Base-by-base conservation (phyloP, 1,140 invertebrate genomes). In the Charaxes varanes region DNA sequence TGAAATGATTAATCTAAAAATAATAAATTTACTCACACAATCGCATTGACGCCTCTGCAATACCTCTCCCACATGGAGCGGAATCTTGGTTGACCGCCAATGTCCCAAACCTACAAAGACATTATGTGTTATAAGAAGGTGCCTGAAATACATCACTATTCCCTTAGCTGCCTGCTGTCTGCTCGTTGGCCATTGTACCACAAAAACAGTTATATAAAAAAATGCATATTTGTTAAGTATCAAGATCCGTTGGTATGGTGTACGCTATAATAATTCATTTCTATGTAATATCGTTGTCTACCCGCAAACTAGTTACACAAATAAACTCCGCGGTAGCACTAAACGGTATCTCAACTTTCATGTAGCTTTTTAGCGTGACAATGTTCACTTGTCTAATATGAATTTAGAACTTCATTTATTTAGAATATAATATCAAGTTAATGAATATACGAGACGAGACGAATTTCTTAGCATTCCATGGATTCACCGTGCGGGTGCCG, bases 31-130 rank as follows among this genome's bases (percentile, higher is more conserved):
- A 89, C 92, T 90, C 88, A 99, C 90, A 99, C 97, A 86, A 99
- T 99, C 47, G 98, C 98, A 87, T 99, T 99, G 0, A 99, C 98
- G 13, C 98, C 98, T 84, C 98, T 90, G 80, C 97, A 99, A 72
- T 99, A 99, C 70, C 98, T 89, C 85, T 99, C 98, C 98, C 98
- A 99, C 98, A 99, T 99, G 8, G 97, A 98, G 66, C 98, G 88
- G 86, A 99, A 99, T 64, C 98, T 88, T 1, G 98, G 98, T 74
- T 99, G 98, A 12, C 98, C 98, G 43, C 98, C 98, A 71, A 99
- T 99, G 74, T 99, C 98, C 98, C 98, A 99, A 7, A 88, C 87
- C 81, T 84, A 49, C 1, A 61, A 56, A 34, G 28, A 26, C 16
- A 34, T 16, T 22, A n/a, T n/a, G n/a, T n/a, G n/a, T n/a, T n/a